These are phyloP conservation scores for Syritta pipiens DNA, from an alignment of 2,888 invertebrate species.

Conservation along the genomic window DNA sequence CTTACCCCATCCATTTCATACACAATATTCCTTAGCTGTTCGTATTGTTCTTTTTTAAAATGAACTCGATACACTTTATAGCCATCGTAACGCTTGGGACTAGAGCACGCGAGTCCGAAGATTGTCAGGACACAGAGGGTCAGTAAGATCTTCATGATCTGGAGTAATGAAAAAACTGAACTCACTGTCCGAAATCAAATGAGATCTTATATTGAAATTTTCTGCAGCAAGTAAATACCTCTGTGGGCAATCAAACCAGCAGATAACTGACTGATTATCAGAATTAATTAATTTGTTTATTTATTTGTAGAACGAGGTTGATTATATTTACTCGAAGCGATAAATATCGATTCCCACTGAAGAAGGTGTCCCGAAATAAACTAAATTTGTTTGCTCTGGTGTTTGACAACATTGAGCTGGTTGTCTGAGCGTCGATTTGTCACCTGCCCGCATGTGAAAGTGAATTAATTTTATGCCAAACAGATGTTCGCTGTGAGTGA, in stretches of 20 bases:
- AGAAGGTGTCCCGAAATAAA: no score
- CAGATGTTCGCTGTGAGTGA: no score
- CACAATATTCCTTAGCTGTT: not conserved
- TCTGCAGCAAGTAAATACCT: no score
- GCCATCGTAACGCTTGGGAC: not conserved
- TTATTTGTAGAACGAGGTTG: constrained; percentile 6
- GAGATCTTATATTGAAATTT: no score
- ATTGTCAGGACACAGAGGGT: not conserved
- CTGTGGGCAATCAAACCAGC: constrained; percentile 1
- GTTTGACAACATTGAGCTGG: no score
- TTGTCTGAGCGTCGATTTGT: no score
- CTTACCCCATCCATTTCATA: not conserved
- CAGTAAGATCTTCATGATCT: constrained; percentile 4
- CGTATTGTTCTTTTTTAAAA: not conserved
- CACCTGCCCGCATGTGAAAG: no score
- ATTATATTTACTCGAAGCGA: not conserved
- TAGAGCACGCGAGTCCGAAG: not conserved
- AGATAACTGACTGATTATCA: not conserved
- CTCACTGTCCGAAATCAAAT: no score
- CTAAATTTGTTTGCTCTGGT: no score
- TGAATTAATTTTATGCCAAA: no score
- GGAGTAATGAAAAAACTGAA: no score
- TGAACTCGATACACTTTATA: constrained; percentile 12
- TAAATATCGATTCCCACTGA: no score
- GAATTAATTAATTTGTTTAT: not conserved